phyloP scores from a whole-genome alignment of 2,797 vertebrate genomes.

The Hippopotamyrus pictus region DNA sequence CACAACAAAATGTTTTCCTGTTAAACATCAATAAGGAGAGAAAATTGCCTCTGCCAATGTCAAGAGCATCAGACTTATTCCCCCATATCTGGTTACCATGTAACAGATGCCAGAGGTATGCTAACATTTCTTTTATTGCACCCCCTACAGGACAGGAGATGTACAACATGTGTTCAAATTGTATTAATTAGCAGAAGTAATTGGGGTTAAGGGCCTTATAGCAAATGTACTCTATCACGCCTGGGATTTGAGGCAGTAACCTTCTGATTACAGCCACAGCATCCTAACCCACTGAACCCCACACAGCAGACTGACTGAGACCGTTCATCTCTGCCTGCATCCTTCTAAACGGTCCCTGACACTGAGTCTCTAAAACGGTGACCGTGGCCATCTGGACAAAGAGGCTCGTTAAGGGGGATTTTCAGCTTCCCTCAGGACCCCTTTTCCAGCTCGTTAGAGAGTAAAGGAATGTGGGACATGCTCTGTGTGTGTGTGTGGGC shows the following conservation, averaged over 20 bases:
- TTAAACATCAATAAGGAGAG: not conserved
- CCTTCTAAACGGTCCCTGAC: not conserved
- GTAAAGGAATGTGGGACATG: not conserved
- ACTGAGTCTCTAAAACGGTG: not conserved
- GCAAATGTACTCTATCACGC: not conserved
- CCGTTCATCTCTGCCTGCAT: not conserved
- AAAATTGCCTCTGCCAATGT: not conserved
- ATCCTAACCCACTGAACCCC: not conserved
- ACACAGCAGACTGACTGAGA: not conserved
- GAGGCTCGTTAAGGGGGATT: not conserved
- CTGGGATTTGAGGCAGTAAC: not conserved
- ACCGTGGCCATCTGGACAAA: not conserved
- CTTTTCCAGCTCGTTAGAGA: not conserved
- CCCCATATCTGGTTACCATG: not conserved
- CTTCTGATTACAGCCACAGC: not conserved
- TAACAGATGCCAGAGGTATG: not conserved
- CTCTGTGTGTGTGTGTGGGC: not conserved
- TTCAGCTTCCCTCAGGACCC: not conserved
- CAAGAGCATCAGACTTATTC: not conserved
- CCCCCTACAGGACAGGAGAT: not conserved
- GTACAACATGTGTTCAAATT: not conserved
- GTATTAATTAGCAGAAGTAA: not conserved
- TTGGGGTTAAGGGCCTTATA: not conserved
- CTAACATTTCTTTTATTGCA: not conserved
- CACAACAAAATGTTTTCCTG: not conserved